Evolutionary conservation across 2,797 vertebrate genomes (phyloP), one percentile per base, ranked within the genome.

Genomic region (Protosalanx chinensis): DNA sequence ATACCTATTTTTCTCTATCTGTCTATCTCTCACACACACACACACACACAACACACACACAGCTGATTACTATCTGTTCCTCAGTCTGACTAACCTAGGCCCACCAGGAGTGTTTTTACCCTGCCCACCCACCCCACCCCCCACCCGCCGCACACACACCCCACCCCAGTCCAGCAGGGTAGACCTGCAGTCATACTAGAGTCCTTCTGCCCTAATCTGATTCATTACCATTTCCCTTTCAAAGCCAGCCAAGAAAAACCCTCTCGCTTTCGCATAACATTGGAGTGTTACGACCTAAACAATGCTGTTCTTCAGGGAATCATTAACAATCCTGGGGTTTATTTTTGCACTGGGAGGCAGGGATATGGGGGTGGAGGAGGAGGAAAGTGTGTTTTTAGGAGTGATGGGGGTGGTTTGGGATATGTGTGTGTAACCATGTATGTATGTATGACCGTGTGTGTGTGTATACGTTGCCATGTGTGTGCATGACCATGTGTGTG

Each of bases 281-380:
- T 66, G 57, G 72, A 63, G 71, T 74, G 64, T 71, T 76, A 67
- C 16, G 35, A n/a, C 32, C 30, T 63, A 70, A 59, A 72, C 76
- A 69, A 78, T 78, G 72, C 66, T 72, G 56, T 69, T 75, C 73
- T 67, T 60, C 51, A 27, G 73, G 61, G 73, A 72, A 78, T 78
- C 70, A 72, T 78, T 75, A 72, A 70, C 73, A 75, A 73, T 73
- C 71, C 67, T 70, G 70, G 29, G 77, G 73, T 75, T 73, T 79
- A 67, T 72, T 79, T 79, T 72, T 70, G 65, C 32, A 29, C 7
- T 32, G 65, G 41, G 5, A 46, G 35, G 57, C 27, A 4, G 51
- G 35, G 20, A n/a, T n/a, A 10, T 27, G 56, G 32, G 64, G 32
- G 53, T n/a, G 13, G 12, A 16, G 67, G 56, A 29, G 7, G 3